A percentile compares a stretch with the other conserved stretches of the same genome.
These are phyloP conservation scores for Hipparchia semele DNA, from an alignment of 2,888 invertebrate species.

Conservation along the genomic window DNA sequence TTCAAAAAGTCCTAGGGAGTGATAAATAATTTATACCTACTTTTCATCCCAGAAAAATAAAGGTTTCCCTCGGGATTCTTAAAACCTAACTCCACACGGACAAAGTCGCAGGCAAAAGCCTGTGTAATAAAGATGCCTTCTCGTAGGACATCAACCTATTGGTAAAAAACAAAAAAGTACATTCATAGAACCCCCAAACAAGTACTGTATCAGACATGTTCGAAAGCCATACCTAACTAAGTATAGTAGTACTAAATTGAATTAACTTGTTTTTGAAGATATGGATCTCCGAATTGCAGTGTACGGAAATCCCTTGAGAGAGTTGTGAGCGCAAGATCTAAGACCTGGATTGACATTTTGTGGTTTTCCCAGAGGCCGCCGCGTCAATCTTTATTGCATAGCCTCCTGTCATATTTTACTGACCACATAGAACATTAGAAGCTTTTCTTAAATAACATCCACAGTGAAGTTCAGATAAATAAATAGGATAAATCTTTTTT, in stretches of 20 bases:
- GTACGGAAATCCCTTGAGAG: constrained; percentile 17
- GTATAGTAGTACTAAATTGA: constrained; percentile 1
- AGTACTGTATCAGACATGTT: background rate
- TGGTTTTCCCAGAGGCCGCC: constrained; percentile 56
- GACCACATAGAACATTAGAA: constrained; percentile 45
- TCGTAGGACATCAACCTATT: no score
- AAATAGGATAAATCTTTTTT: no score
- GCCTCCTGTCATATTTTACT: constrained; percentile 54
- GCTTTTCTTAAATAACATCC: background rate
- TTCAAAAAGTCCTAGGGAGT: no score
- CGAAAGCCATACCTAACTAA: constrained; percentile 3
- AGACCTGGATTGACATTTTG: constrained; percentile 76
- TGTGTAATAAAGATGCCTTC: no score
- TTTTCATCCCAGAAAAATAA: no score
- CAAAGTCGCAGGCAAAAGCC: no score
- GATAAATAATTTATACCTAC: no score
- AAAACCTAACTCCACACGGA: no score
- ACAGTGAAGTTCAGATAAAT: no score
- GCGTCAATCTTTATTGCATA: constrained; percentile 75
- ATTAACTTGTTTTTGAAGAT: constrained; percentile 15
- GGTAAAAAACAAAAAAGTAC: no score
- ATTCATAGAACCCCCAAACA: no score
- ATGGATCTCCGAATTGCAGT: constrained; percentile 22
- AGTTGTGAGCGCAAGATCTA: constrained; percentile 56
- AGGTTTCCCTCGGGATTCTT: no score